These are phyloP conservation scores for Danio choprae DNA, from an alignment of 2,797 vertebrate species.

Conservation along the genomic window DNA sequence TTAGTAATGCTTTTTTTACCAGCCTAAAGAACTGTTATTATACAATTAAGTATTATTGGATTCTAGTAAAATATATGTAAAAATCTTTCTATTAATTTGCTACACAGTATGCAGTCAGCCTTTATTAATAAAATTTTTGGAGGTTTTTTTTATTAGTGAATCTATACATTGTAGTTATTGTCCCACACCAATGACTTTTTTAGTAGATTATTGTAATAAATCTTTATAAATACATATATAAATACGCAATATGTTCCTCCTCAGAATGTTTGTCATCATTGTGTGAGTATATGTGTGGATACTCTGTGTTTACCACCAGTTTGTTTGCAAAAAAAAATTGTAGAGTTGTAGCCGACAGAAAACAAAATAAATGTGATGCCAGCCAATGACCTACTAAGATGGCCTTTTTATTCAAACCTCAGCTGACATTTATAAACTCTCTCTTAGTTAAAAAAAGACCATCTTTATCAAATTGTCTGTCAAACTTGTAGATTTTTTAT, in stretches of 20 bases:
- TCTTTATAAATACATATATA: too few relatives aligned
- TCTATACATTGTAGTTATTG: too few relatives aligned
- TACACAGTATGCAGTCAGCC: too few relatives aligned
- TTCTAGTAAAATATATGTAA: too few relatives aligned
- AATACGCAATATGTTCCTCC: neutral
- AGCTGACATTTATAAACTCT: neutral
- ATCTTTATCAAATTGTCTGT: constrained; percentile 4
- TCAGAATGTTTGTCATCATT: neutral
- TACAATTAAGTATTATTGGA: too few relatives aligned
- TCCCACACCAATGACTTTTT: too few relatives aligned
- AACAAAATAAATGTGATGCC: constrained; percentile 38
- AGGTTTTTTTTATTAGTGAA: too few relatives aligned
- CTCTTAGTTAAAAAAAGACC: constrained; percentile 7
- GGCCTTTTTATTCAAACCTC: neutral
- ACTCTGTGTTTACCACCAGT: constrained; percentile 10
- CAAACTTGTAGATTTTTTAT: constrained; percentile 11
- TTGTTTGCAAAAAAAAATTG: constrained; percentile 39
- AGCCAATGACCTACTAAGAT: constrained; percentile 32
- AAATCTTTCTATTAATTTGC: too few relatives aligned
- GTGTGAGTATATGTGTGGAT: neutral
- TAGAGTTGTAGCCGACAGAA: constrained; percentile 42
- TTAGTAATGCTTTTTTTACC: too few relatives aligned
- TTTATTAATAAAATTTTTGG: too few relatives aligned
- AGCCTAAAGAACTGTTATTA: too few relatives aligned
- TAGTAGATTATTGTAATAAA: too few relatives aligned